Evolutionary conservation across 2,797 vertebrate genomes (phyloP).

Genomic region (Chiloscyllium punctatum): DNA sequence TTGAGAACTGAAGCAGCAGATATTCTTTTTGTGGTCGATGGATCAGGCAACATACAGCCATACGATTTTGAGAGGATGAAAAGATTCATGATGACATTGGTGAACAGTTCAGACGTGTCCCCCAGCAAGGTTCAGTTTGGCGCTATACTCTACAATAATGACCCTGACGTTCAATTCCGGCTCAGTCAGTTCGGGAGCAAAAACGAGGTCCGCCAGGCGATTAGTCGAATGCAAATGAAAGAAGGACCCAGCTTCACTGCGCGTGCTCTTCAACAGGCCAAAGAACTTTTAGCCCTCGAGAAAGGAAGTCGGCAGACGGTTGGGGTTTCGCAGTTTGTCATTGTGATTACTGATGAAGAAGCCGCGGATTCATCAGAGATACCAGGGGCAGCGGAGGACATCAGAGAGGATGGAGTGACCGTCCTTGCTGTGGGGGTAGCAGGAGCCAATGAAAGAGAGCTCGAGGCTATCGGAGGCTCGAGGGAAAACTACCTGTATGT

Average conservation of each 20-base stretch:
- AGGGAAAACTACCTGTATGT: conserved; percentile 56
- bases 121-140: conserved; percentile 59
- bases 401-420: conserved; percentile 48
- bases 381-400: conserved; percentile 39
- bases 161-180: conserved; percentile 47
- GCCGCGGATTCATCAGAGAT: conserved; percentile 52
- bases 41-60: conserved; percentile 54
- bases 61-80: conserved; percentile 61
- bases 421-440: conserved; percentile 65
- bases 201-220: conserved; percentile 51
- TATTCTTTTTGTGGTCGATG: conserved; percentile 57
- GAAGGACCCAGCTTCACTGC: conserved; percentile 56
- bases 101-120: conserved; percentile 61
- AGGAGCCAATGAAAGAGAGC: conserved; percentile 49
- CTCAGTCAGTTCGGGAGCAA: conserved; percentile 52
- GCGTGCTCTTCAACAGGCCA: conserved; percentile 55
- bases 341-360: conserved; percentile 68
- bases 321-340: conserved; percentile 58
- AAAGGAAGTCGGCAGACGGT: conserved; percentile 53
- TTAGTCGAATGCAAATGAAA: conserved; percentile 44
- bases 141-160: conserved; percentile 54
- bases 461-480: conserved; percentile 56
- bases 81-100: conserved; percentile 61
- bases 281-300: conserved; percentile 50
- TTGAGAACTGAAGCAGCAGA: conserved; percentile 51